These are phyloP conservation scores for Megaleporinus macrocephalus DNA, from an alignment of 2,113 vertebrate genomes.

Conservation along the genomic window DNA sequence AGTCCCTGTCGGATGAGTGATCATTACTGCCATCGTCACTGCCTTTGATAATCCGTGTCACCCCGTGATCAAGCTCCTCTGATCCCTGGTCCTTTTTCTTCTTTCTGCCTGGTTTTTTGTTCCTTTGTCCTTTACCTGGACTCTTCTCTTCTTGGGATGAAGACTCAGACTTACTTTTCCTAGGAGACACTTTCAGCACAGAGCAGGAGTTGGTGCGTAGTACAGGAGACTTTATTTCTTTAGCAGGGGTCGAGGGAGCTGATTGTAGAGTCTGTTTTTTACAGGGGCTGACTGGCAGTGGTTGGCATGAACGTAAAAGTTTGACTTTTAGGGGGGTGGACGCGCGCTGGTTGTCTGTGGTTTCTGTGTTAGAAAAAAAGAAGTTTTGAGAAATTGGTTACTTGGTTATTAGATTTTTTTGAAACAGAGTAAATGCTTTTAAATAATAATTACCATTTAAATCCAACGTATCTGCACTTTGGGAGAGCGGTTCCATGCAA, in stretches of 20 bases:
- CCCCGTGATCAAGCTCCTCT: neutral
- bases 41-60: neutral
- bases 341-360: conserved; percentile 19
- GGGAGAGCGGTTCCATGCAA: conserved; percentile 79
- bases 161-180: neutral
- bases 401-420: neutral
- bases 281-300: neutral
- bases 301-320: neutral
- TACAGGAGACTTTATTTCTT: neutral
- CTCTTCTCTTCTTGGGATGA: neutral
- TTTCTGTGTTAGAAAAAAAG: neutral
- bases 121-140: neutral
- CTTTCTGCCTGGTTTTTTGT: conserved; percentile 16
- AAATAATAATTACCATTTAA: conserved; percentile 57
- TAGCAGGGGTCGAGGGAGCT: neutral
- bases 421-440: neutral
- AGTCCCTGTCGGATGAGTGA: neutral
- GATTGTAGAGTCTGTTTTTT: neutral
- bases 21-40: neutral
- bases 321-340: neutral
- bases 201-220: neutral
- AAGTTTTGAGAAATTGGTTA: neutral
- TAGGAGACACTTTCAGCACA: neutral
- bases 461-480: conserved; percentile 27
- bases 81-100: conserved; percentile 33